These are phyloP conservation scores for Smutsia gigantea DNA, from an alignment of 2,797 vertebrate genomes.

Conservation along the genomic window DNA sequence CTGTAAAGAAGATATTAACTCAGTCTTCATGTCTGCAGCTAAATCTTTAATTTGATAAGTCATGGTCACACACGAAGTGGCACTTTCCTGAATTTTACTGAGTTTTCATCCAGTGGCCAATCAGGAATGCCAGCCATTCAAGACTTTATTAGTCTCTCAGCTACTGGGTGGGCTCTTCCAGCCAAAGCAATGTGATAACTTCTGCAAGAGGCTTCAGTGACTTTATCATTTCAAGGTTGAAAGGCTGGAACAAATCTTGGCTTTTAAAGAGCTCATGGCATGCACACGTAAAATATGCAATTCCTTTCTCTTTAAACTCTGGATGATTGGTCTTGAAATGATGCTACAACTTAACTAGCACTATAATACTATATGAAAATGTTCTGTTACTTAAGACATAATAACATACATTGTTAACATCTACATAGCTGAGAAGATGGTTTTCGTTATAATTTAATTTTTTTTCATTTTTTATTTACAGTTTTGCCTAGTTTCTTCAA, in stretches of 20 bases:
- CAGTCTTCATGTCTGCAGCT: neutral
- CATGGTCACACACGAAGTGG: neutral
- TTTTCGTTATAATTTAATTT: neutral
- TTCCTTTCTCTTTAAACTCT: slow-evolving; percentile 30
- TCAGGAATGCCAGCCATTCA: neutral
- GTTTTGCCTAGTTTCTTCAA: neutral
- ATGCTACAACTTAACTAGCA: neutral
- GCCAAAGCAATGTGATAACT: neutral
- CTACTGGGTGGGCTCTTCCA: neutral
- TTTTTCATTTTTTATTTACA: slow-evolving; percentile 8
- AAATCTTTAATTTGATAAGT: neutral
- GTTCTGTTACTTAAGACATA: neutral
- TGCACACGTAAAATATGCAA: neutral
- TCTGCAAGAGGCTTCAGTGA: neutral
- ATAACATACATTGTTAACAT: neutral
- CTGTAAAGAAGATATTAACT: slow-evolving; percentile 21
- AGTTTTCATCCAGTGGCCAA: neutral
- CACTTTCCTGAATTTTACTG: neutral
- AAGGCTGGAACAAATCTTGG: neutral
- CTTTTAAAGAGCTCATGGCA: slow-evolving; percentile 10
- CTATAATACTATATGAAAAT: neutral
- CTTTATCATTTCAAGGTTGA: slow-evolving; percentile 31
- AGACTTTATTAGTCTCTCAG: neutral
- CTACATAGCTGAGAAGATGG: neutral
- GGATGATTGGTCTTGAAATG: neutral